Conservation (phyloP, 2,113 vertebrate species). For the Lipotes vexillifer region DNA sequence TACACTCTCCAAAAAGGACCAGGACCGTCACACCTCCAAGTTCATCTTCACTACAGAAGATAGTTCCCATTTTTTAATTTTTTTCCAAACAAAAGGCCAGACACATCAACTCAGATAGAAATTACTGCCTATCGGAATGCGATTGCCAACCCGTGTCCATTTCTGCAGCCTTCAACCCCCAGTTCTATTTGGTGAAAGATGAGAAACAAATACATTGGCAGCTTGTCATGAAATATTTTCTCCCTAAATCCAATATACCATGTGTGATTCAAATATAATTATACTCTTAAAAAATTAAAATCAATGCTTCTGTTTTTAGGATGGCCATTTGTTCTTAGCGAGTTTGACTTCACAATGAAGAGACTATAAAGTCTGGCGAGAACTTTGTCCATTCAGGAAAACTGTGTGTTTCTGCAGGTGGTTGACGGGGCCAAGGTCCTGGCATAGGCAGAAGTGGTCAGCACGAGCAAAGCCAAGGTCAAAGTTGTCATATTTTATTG, state of each 20-base stretch:
- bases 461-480: not conserved
- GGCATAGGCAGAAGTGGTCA: not conserved
- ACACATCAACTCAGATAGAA: not conserved
- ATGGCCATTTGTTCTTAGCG: not conserved
- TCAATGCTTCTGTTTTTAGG: constrained; percentile 30
- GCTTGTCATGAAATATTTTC: not conserved
- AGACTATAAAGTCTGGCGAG: not conserved
- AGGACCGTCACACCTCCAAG: not conserved
- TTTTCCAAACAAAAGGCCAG: not conserved
- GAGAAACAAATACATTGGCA: not conserved
- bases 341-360: not conserved
- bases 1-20: not conserved
- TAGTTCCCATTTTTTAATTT: not conserved
- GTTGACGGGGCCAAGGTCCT: not conserved
- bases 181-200: not conserved
- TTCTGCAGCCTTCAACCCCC: not conserved
- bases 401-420: not conserved
- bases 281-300: constrained; percentile 53
- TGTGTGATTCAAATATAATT: constrained; percentile 24
- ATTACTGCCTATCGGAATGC: not conserved
- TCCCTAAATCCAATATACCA: not conserved
- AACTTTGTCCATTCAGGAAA: not conserved
- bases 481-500: not conserved
- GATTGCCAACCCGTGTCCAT: not conserved
- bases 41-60: not conserved